Evolutionary conservation across 2,888 invertebrate species (phyloP).

Genomic region (Nineta flava): DNA sequence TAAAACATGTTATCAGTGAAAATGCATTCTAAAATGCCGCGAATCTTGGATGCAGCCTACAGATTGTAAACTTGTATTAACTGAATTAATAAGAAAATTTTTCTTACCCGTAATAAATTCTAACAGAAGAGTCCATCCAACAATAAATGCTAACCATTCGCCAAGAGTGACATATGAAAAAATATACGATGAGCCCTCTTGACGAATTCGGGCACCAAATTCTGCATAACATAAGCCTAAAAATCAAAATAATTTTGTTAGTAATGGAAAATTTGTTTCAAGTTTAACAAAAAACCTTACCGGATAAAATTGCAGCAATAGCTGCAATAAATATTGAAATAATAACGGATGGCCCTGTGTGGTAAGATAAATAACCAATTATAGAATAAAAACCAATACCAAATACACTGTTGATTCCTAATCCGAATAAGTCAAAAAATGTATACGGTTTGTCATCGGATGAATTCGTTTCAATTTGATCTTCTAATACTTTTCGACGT

Average conservation of each 20-base stretch:
- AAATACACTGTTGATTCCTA: slow-evolving; percentile 69
- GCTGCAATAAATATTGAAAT: slow-evolving; percentile 81
- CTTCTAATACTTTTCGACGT: no score
- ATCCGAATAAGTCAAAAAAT: slow-evolving; percentile 58
- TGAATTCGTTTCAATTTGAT: no score
- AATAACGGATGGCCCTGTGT: slow-evolving; percentile 70
- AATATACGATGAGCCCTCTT: slow-evolving; percentile 82
- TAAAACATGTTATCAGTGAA: no score
- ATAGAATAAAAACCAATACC: slow-evolving; percentile 86
- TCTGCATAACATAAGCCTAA: slow-evolving; percentile 78
- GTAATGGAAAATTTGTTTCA: not conserved
- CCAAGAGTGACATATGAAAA: slow-evolving; percentile 90
- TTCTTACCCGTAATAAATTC: slow-evolving; percentile 71
- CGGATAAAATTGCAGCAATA: slow-evolving; percentile 77
- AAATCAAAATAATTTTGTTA: slow-evolving; percentile 12
- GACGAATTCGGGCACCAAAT: slow-evolving; percentile 77
- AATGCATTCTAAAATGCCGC: no score
- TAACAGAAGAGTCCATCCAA: slow-evolving; percentile 86
- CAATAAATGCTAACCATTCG: slow-evolving; percentile 78
- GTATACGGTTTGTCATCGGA: no score
- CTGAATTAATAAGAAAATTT: not conserved
- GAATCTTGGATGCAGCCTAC: no score
- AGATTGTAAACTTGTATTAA: no score
- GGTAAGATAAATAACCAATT: slow-evolving; percentile 68
- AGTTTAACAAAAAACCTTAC: slow-evolving; percentile 30